These are phyloP conservation scores for Hemichromis elongatus DNA, from an alignment of 2,113 vertebrate species.

Conservation along the genomic window DNA sequence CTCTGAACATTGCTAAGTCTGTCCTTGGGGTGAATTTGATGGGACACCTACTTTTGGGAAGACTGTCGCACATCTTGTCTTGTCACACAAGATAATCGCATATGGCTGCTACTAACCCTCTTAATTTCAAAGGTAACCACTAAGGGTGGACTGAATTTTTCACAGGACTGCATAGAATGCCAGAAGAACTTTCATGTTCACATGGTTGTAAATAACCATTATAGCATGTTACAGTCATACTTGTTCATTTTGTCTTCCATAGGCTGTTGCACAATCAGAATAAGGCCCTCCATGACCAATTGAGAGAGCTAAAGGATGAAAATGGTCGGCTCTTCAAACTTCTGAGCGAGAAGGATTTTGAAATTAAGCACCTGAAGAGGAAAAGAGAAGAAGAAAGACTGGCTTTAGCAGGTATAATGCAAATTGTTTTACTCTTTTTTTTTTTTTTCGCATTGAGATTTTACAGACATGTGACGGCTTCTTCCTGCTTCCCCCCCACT, in stretches of 20 bases:
- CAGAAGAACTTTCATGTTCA: background rate
- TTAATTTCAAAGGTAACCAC: background rate
- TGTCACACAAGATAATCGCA: too few species aligned
- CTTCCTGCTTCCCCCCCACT: background rate
- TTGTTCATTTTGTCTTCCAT: background rate
- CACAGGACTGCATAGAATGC: background rate
- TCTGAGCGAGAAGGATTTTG: constrained; percentile 85
- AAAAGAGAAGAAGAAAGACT: constrained; percentile 81
- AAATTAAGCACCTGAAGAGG: constrained; percentile 83
- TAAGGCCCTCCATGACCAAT: constrained; percentile 69
- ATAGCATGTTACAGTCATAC: background rate
- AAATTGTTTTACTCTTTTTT: background rate
- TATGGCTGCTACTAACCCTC: background rate
- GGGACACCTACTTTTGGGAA: background rate
- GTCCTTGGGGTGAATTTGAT: background rate
- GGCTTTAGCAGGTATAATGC: constrained; percentile 76
- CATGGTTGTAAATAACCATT: background rate
- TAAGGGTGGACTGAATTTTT: background rate
- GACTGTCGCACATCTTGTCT: too few species aligned
- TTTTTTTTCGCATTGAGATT: background rate
- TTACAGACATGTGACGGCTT: background rate
- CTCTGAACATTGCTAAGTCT: background rate
- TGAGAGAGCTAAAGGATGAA: constrained; percentile 83
- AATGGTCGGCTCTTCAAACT: constrained; percentile 86
- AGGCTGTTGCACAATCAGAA: constrained; percentile 65